Percentiles rank a stretch among this genome's conserved stretches.
These are phyloP conservation scores for Cloeon dipterum DNA, from an alignment of 2,888 invertebrate genomes.

Conservation along the genomic window DNA sequence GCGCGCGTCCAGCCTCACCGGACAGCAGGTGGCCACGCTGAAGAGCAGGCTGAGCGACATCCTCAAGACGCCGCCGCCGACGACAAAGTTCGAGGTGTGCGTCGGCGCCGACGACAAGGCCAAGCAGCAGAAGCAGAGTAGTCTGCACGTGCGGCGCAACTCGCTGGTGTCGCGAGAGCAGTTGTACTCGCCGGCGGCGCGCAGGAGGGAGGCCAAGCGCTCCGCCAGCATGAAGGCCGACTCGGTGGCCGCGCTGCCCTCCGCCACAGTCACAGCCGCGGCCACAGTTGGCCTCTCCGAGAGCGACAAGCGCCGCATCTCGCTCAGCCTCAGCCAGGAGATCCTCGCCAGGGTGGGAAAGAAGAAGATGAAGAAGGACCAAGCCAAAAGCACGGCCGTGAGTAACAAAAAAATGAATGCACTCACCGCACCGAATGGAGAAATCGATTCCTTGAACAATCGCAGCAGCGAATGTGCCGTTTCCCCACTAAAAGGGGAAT, in stretches of 20 bases:
- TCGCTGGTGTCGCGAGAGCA: slow-evolving; percentile 17
- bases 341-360: slow-evolving; percentile 34
- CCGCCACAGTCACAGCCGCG: slow-evolving; percentile 23
- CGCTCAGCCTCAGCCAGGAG: slow-evolving; percentile 48
- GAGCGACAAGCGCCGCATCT: slow-evolving; percentile 46
- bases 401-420: too few species aligned
- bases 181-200: slow-evolving; percentile 12
- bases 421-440: too few species aligned
- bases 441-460: too few species aligned
- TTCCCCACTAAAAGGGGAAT: too few species aligned
- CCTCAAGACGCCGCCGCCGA: slow-evolving; percentile 14
- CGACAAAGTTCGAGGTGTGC: background rate
- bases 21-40: slow-evolving; percentile 58
- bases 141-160: slow-evolving; percentile 21
- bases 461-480: too few species aligned
- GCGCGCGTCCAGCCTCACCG: slow-evolving; percentile 62
- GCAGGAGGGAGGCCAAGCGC: slow-evolving; percentile 16
- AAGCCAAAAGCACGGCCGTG: too few species aligned
- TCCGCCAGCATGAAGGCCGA: slow-evolving; percentile 26
- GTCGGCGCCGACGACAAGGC: background rate
- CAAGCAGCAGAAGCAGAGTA: slow-evolving; percentile 11
- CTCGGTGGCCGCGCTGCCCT: slow-evolving; percentile 28
- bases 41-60: slow-evolving; percentile 63
- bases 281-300: slow-evolving; percentile 24
- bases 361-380: background rate